Base-by-base conservation (phyloP, 2,888 invertebrate species). In the Scotopteryx bipunctaria region DNA sequence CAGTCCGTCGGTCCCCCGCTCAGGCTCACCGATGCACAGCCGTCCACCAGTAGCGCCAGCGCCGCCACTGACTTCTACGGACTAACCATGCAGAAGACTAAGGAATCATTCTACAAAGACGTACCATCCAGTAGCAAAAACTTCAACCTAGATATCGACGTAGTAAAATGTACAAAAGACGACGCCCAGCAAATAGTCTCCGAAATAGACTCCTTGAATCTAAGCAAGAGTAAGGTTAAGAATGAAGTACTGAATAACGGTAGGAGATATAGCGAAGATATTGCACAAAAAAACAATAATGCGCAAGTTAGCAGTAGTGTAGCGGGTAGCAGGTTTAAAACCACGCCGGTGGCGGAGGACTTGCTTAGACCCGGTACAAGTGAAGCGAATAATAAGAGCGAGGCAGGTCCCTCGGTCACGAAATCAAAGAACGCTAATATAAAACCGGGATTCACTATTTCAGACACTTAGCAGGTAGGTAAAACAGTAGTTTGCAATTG, bases 71-170 rank as follows among this genome's bases (percentile, higher is more conserved):
- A 86, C 48, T 77, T 84, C 62, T 83, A 76, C 67, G 83, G 84
- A 8, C 78, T 85, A 41, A 83, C 72, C 62, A 63, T 79, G 23
- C 85, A 85, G 47, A 78, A 83, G 55, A 81, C 85, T 17, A 86
- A 86, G 54, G 86, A 89, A 47, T 77, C 68, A 49, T 76, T 86
- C 55, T 73, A 78, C 64, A 88, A 88, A 59, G 87, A 89, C 55
- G 73, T 87, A 58, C 86, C 88, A 1, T 83, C 86, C 1, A 87
- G 84, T 59, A 88, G 86, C 59, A 86, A 86, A 69, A 90, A 89
- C 63, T 82, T 73, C 57, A 83, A 89, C 61, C 46, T 80, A 55
- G 85, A 86, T 16, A 65, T 55, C 15, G 82, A 86, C n/a, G 32
- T 60, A 1, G 77, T 69, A 55, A 87, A 86, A 60, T 83, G 76